A percentile compares a stretch with the other conserved stretches of the same genome.
phyloP scores from a whole-genome alignment of 2,797 vertebrate genomes.

The Schizopygopsis malacanthus region DNA sequence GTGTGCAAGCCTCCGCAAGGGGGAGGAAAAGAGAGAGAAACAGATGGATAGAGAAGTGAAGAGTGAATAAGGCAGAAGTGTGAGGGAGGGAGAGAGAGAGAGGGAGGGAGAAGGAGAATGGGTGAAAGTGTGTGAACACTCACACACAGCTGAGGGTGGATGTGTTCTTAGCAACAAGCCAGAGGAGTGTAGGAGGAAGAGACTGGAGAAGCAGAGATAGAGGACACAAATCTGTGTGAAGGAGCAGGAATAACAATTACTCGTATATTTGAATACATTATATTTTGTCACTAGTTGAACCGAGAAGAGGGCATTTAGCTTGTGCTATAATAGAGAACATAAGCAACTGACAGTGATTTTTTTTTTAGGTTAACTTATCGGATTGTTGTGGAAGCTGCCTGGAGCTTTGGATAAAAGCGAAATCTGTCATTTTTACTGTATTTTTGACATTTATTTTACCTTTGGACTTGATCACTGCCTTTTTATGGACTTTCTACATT shows the following conservation, averaged over 20 bases:
- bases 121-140: slow-evolving; percentile 35
- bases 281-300: not conserved
- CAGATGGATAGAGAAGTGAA: slow-evolving; percentile 32
- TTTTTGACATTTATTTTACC: not conserved
- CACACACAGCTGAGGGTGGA: slow-evolving; percentile 37
- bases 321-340: not conserved
- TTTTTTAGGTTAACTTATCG: slow-evolving; percentile 22
- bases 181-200: slow-evolving; percentile 47
- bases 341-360: not conserved
- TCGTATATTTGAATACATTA: not conserved
- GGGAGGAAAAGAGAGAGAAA: slow-evolving; percentile 54
- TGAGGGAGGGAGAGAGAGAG: slow-evolving; percentile 37
- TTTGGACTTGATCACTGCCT: not conserved
- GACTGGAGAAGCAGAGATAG: slow-evolving; percentile 30
- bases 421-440: not conserved
- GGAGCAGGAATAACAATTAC: not conserved
- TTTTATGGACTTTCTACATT: slow-evolving; percentile 17
- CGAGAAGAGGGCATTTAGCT: slow-evolving; percentile 18
- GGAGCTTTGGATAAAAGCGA: slow-evolving; percentile 19
- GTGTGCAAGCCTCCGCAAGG: slow-evolving; percentile 48
- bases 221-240: slow-evolving; percentile 23
- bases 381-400: slow-evolving; percentile 16
- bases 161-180: slow-evolving; percentile 56
- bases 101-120: slow-evolving; percentile 15
- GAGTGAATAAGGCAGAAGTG: slow-evolving; percentile 18